A percentile compares a stretch with the other conserved stretches of the same genome.
Conservation (phyloP, 2,113 vertebrate genomes). For the Smithornis capensis region DNA sequence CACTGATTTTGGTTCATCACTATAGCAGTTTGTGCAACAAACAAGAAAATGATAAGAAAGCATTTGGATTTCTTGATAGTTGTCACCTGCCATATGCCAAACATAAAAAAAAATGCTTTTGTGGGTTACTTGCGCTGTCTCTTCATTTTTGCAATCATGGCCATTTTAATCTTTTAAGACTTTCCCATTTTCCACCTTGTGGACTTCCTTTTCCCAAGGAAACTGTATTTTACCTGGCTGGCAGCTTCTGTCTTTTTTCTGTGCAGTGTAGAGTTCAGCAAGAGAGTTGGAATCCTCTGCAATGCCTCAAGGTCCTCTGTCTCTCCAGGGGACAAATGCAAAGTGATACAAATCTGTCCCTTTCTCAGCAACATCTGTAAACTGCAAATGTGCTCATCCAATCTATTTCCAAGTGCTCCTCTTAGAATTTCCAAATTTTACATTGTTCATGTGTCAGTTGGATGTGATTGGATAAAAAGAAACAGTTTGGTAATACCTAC, state of each 20-base stretch:
- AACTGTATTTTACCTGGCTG: background rate
- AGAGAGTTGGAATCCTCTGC: background rate
- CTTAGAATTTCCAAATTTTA: background rate
- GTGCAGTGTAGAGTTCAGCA: background rate
- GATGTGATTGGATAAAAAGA: background rate
- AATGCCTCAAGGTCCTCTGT: background rate
- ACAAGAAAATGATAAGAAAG: background rate
- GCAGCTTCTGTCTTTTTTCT: background rate
- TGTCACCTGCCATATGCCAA: background rate
- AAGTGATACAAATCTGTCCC: background rate
- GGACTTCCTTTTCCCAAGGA: background rate
- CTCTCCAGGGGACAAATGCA: background rate
- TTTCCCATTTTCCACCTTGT: background rate
- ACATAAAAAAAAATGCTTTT: background rate
- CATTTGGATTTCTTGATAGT: background rate
- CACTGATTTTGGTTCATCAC: background rate
- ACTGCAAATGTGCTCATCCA: background rate
- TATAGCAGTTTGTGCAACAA: background rate
- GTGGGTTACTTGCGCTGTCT: background rate
- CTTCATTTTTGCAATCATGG: background rate
- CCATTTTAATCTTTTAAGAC: background rate
- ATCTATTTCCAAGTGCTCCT: background rate
- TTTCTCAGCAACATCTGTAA: background rate
- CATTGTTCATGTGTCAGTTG: background rate
- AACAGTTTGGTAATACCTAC: background rate